Evolutionary conservation across 1,140 invertebrate species (phyloP), one percentile per base, ranked within the genome.

Genomic region (Asbolus verrucosus): DNA sequence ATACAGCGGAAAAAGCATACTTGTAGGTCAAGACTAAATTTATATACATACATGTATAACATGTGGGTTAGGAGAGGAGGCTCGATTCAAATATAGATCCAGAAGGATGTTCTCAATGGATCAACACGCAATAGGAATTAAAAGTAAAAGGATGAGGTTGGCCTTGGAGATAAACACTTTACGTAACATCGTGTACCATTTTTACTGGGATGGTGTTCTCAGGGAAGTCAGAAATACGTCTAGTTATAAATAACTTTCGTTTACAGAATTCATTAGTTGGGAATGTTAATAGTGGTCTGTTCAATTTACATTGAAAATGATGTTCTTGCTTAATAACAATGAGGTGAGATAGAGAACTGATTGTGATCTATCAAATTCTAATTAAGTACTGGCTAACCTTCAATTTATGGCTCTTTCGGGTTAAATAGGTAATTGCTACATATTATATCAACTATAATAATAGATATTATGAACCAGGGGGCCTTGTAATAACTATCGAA

Each of bases 21-120:
- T 39, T 30, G 18, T 39, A 41, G 21, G 31, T 62, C 60, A 62
- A 65, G 61, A 65, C n/a, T 19, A 65, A 41, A 21, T 50, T 15
- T 50, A n/a, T n/a, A n/a, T n/a, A n/a, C n/a, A n/a, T n/a, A n/a
- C n/a, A n/a, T 27, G 24, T 8, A 27, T n/a, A 15, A 50, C 21
- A 54, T 27, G 46, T 54, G 19, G 41, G 31, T 13, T 8, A 46
- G 9, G 31, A 50, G 16, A 31, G 8, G 2, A 65, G 3, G 4
- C 18, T 38, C 24, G n/a, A n/a, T 41, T 24, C 38, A 43, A 11
- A 30, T 62, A 33, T 33, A 15, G 15, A 36, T n/a, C n/a, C n/a
- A 62, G 3, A 5, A 62, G 1, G 54, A 8, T 6, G 43, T 8
- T 14, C 11, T 46, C 19, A 24, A 6, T 46, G 3, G 11, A n/a